Percentiles rank a stretch among this genome's conserved stretches.
phyloP scores from a whole-genome alignment of 2,888 invertebrate genomes.

The Parelbella ahira region DNA sequence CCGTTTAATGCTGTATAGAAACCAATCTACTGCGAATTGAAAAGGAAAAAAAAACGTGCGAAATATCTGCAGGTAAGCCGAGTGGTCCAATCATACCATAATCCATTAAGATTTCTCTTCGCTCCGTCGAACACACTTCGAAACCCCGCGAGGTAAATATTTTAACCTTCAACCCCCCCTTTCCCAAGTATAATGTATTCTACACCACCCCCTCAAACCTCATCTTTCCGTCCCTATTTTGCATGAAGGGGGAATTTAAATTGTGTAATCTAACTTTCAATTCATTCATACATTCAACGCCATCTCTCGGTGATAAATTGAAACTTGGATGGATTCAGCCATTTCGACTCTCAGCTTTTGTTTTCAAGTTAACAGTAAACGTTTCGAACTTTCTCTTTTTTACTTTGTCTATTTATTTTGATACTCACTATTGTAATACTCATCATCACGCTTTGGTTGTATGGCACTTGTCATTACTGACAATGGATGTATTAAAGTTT shows the following conservation, averaged over 20 bases:
- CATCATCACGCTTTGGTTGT: no score
- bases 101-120: constrained; percentile 77
- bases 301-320: constrained; percentile 79
- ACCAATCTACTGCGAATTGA: constrained; percentile 43
- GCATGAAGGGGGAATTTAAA: constrained; percentile 80
- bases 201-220: constrained; percentile 66
- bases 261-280: constrained; percentile 81
- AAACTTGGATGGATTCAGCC: constrained; percentile 63
- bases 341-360: constrained; percentile 6
- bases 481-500: no score
- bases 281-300: constrained; percentile 80
- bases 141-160: constrained; percentile 77
- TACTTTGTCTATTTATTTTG: not conserved
- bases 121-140: constrained; percentile 70
- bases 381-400: not conserved
- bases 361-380: constrained; percentile 4
- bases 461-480: no score
- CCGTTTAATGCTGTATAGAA: constrained; percentile 53
- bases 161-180: constrained; percentile 53
- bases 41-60: constrained; percentile 45
- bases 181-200: constrained; percentile 70
- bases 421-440: no score
- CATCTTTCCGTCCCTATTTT: constrained; percentile 78
- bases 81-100: constrained; percentile 73
- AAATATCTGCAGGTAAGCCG: constrained; percentile 64